These are phyloP conservation scores for Bos javanicus DNA, from an alignment of 2,113 vertebrate species.

Conservation along the genomic window DNA sequence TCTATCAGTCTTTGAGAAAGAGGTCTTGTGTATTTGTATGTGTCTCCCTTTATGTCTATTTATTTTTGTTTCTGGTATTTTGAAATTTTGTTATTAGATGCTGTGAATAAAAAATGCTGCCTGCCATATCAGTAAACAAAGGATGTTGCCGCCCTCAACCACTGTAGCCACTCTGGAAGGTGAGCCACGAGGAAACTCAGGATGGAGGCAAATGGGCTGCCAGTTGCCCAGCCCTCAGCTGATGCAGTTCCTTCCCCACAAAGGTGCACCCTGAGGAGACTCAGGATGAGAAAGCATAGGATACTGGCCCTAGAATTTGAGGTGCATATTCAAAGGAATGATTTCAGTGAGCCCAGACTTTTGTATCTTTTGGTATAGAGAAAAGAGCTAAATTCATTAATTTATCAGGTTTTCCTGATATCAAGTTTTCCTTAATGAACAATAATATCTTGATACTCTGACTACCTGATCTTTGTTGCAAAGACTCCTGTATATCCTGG, in stretches of 20 bases:
- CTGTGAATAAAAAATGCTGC: background rate
- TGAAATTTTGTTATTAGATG: background rate
- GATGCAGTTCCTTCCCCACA: no score
- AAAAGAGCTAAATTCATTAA: background rate
- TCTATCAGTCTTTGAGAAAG: background rate
- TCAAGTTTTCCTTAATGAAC: background rate
- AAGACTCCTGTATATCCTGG: background rate
- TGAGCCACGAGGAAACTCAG: background rate
- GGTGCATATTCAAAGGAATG: no score
- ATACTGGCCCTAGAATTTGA: background rate
- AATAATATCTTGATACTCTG: background rate
- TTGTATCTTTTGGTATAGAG: background rate
- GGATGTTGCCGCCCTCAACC: background rate
- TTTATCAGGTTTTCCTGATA: background rate
- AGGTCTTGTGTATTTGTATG: background rate
- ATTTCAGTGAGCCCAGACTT: no score
- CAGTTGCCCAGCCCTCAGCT: background rate
- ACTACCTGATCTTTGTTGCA: background rate
- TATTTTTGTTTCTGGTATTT: background rate
- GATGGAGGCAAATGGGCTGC: background rate
- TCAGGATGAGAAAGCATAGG: background rate
- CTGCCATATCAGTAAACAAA: background rate
- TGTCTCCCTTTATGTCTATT: background rate
- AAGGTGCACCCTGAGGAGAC: no score
- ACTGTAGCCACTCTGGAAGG: background rate